phyloP scores from a whole-genome alignment of 2,113 vertebrate genomes.

The Okapia johnstoni region DNA sequence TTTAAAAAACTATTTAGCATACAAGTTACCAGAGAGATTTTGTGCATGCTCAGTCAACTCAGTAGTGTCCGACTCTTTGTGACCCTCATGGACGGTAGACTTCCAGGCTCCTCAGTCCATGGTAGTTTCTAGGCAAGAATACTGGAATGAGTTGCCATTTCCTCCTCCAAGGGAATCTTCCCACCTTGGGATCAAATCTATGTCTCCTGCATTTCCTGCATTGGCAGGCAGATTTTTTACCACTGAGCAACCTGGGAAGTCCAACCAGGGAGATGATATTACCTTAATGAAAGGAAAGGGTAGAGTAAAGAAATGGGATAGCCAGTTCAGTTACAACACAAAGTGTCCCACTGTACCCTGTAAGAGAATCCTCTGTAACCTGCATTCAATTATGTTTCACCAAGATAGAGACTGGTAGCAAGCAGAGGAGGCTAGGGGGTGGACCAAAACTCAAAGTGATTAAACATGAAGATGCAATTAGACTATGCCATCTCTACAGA shows the following conservation, averaged over 20 bases:
- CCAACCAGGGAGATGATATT: background rate
- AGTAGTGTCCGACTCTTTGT: background rate
- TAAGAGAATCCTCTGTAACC: background rate
- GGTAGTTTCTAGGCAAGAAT: background rate
- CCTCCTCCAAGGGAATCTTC: background rate
- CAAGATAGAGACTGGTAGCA: background rate
- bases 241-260: background rate
- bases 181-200: background rate
- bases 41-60: background rate
- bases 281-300: background rate
- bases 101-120: background rate
- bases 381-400: background rate
- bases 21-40: background rate
- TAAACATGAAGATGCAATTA: background rate
- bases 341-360: background rate
- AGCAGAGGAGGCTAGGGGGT: rapidly evolving
- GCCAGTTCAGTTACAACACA: background rate
- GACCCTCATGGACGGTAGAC: background rate
- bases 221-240: background rate
- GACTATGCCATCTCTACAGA: background rate
- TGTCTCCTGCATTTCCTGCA: background rate
- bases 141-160: background rate
- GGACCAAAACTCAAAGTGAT: background rate
- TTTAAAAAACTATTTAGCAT: background rate
- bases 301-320: background rate